Evolutionary conservation across 2,888 invertebrate genomes (phyloP), one percentile per base, ranked within the genome.

Genomic region (Eledone cirrhosa): DNA sequence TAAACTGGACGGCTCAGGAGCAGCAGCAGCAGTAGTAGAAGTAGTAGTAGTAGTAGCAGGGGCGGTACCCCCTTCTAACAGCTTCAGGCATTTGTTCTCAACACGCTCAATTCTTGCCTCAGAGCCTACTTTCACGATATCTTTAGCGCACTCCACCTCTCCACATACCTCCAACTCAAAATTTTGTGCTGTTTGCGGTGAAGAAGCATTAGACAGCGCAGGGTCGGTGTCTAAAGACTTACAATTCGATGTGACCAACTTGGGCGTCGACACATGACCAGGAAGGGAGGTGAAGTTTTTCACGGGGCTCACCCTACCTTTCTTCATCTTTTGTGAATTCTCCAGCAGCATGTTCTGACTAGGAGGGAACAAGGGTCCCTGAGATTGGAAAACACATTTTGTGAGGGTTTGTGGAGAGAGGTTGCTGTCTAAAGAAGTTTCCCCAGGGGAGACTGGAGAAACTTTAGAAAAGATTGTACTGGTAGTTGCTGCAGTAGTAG

Each of bases 81-180:
- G 79, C 75, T 76, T 77, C 48, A 80, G 41, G 79, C 78, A 77
- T 80, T 83, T 80, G 79, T 87, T 87, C 79, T 87, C 86, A 48
- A 85, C 75, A 29, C 85, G 81, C 72, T 85, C 86, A 78, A 86
- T 86, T 79, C 80, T 83, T 19, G 87, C 84, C 80, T 86, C 85
- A 81, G 86, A 85, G 77, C 84, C 82, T 81, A 83, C 82, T 80
- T 83, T 78, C 33, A 84, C 82, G 59, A 84, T 80, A 81, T 84
- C 83, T 80, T 84, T 81, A 65, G 84, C 85, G 67, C 82, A 75
- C 75, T 86, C 84, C 7, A 84, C 82, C 59, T 84, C 81, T 19
- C 83, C 85, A 82, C 85, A 85, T 24, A 86, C 84, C 79, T 84
- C 85, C 11, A 84, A 78, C 67, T 83, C 82, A 33, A 78, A 79